Base-by-base conservation (phyloP, 2,113 vertebrate species). In the Oncorhynchus mykiss region DNA sequence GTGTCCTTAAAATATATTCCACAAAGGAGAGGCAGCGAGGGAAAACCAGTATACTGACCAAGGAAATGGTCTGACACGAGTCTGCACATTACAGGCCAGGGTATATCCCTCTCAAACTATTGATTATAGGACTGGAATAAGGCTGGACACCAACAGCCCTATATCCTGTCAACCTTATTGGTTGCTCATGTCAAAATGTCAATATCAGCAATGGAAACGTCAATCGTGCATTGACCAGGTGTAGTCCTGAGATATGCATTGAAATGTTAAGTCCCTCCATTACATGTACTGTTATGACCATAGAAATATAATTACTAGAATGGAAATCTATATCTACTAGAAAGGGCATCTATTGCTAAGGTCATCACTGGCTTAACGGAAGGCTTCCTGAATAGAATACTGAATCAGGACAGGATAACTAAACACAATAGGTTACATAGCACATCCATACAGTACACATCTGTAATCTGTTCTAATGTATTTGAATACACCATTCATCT, bases 401-500 rank as follows among this genome's bases (percentile, higher is more conserved):
- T 22, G 65, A 25, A 68, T 66, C 29, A 67, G 49, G 65, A 25
- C 16, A 68, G 66, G 27, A 14, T 29, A 24, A 6, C 59, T 68
- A 4, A 68, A 18, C 66, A 31, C 9, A 29, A 68, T 31, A 25
- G 66, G 66, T 25, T 12, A 67, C 25, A 59, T 13, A 29, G 20
- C 24, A 22, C 13, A 57, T 2, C 5, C 13, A 20, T 11, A 25
- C 69, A 14, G 18, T 67, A 68, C 65, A 68, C 16, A 12, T 64
- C 5, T 1, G 29, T 70, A 54, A 57, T 84, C 73, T 72, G 71
- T 74, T 81, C 64, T 71, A 79, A 68, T 5, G 14, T 18, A 54
- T 54, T 54, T 54, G 18, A 73, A 70, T 67, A 39, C 54, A 66
- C 54, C 65, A 78, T 87, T 87, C 65, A 80, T 89, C 85, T 82